phyloP scores from a whole-genome alignment of 1,140 invertebrate genomes.

The Hestina assimilis region DNA sequence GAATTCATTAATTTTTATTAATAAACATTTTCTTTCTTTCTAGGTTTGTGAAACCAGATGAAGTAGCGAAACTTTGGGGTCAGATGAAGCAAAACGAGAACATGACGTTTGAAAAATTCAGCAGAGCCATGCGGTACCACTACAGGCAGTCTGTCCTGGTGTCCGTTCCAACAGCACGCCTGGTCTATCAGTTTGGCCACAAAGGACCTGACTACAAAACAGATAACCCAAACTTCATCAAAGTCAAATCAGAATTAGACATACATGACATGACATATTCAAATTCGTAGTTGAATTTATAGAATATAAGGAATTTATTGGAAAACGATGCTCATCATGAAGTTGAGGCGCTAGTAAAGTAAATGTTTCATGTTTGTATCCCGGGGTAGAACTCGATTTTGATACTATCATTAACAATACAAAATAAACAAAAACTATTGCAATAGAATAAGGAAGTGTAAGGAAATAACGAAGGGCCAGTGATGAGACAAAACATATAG shows the following conservation, averaged over 20 bases:
- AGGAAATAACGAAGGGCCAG: too few relatives aligned
- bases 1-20: background rate
- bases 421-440: background rate
- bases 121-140: slow-evolving; percentile 96
- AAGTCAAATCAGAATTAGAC: slow-evolving; percentile 61
- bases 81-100: slow-evolving; percentile 90
- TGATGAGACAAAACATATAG: too few relatives aligned
- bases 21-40: slow-evolving; percentile 32
- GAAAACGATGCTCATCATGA: slow-evolving; percentile 30
- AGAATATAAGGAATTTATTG: slow-evolving; percentile 21
- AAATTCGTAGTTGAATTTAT: slow-evolving; percentile 21
- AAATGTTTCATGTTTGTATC: slow-evolving; percentile 30
- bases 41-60: slow-evolving; percentile 93
- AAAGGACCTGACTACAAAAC: slow-evolving; percentile 87
- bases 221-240: slow-evolving; percentile 82
- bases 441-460: too few relatives aligned
- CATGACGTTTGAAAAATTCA: slow-evolving; percentile 97
- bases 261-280: slow-evolving; percentile 45
- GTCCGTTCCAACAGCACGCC: slow-evolving; percentile 87
- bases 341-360: slow-evolving; percentile 29
- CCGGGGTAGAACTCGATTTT: slow-evolving; percentile 14
- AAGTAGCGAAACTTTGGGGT: slow-evolving; percentile 94
- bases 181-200: slow-evolving; percentile 93
- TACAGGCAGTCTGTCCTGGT: slow-evolving; percentile 90
- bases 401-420: background rate